Conservation (phyloP, 2,888 invertebrate genomes). For the Latrodectus elegans region DNA sequence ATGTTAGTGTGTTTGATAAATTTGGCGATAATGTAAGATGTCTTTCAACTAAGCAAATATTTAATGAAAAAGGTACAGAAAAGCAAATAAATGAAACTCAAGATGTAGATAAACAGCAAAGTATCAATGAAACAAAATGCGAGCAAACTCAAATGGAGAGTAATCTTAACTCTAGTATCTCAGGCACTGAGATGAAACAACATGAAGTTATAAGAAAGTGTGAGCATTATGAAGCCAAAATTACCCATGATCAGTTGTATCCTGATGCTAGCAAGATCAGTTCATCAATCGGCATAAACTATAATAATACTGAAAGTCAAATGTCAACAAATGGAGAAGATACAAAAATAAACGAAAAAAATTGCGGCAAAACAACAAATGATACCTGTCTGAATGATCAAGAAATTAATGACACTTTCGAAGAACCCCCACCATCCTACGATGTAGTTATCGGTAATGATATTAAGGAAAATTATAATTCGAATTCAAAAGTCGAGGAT, state of each 20-base stretch:
- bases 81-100: too few relatives aligned
- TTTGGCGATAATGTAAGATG: background rate
- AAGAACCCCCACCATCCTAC: background rate
- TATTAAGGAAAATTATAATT: background rate
- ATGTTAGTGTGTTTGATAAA: constrained; percentile 10
- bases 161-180: too few relatives aligned
- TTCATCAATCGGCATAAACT: background rate
- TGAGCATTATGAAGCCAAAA: background rate
- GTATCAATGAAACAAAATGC: too few relatives aligned
- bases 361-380: too few relatives aligned
- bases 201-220: background rate
- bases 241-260: background rate
- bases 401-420: background rate
- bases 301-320: background rate
- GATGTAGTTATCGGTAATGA: background rate
- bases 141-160: too few relatives aligned
- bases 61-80: too few relatives aligned
- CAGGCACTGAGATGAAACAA: too few relatives aligned
- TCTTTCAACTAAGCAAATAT: too few relatives aligned
- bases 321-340: background rate
- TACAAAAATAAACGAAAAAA: background rate
- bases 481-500: background rate
- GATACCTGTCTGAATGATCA: too few relatives aligned
- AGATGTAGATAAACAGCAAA: too few relatives aligned
- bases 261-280: background rate